These are phyloP conservation scores for Lathronympha strigana DNA, from an alignment of 2,888 invertebrate species.

Conservation along the genomic window DNA sequence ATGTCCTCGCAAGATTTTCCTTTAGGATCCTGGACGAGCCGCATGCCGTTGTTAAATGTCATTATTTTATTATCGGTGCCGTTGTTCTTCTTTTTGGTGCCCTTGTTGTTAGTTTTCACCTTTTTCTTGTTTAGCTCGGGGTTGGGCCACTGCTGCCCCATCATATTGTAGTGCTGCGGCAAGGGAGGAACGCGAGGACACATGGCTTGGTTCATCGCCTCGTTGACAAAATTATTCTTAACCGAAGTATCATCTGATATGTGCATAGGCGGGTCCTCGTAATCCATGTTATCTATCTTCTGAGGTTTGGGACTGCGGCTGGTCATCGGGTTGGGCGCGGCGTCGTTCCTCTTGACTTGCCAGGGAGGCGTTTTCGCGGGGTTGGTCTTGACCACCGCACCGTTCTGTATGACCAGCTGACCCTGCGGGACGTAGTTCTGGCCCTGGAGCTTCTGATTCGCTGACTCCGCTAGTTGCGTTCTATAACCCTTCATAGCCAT, in stretches of 20 bases:
- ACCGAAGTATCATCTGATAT: conserved; percentile 69
- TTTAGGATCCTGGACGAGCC: conserved; percentile 69
- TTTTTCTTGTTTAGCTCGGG: conserved; percentile 78
- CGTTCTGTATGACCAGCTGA: conserved; percentile 77
- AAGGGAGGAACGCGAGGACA: conserved; percentile 89
- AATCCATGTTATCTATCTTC: conserved; percentile 69
- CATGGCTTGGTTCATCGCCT: conserved; percentile 76
- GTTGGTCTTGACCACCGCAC: conserved; percentile 78
- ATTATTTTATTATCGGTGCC: conserved; percentile 64
- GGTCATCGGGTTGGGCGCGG: conserved; percentile 58
- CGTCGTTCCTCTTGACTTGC: conserved; percentile 80
- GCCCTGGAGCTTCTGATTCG: conserved; percentile 60
- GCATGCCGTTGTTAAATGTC: conserved; percentile 67
- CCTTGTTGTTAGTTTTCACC: conserved; percentile 83
- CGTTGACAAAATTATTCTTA: conserved; percentile 64
- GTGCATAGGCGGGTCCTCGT: conserved; percentile 67
- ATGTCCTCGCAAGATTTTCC: conserved; percentile 74
- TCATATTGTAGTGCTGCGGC: conserved; percentile 86
- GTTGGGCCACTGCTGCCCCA: conserved; percentile 75
- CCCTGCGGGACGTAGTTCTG: conserved; percentile 69
- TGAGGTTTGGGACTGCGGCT: conserved; percentile 69
- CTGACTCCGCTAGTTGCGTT: conserved; percentile 67
- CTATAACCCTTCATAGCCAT: conserved; percentile 81
- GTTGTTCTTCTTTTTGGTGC: conserved; percentile 77
- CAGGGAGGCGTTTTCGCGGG: conserved; percentile 85